Evolutionary conservation across 1,140 invertebrate genomes (phyloP), one percentile per base, ranked within the genome.

Genomic region (Homalodisca vitripennis): DNA sequence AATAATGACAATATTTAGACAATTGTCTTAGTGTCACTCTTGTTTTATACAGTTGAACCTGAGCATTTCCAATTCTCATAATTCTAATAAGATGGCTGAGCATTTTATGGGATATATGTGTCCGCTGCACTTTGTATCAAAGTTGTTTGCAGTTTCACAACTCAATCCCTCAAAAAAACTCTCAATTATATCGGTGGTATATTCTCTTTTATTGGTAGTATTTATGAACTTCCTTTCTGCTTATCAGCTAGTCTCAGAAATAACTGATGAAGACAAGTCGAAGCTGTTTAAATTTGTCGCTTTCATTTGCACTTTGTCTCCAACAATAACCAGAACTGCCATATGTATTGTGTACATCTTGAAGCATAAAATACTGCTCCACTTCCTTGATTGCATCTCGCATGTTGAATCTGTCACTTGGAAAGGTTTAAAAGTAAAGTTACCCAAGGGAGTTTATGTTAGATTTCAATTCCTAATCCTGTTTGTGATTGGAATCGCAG

Each of bases 261-360:
- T 60, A 10, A 29, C 24, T n/a, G 24, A 60, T 29, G 3, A 60
- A 30, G 29, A 60, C 55, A 60, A 60, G 6, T 6, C 24, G 3
- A 60, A 60, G 29, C 22, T 60, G 14, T 60, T 60, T n/a, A 60
- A 60, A 30, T 60, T 60, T 60, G 55, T 60, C 2, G 22, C 55
- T 14, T 60, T 60, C 29, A 13, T 60, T 6, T 30, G 24, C n/a
- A 26, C 29, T n/a, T 13, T 26, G 3, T 60, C 55, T 30, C 55
- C 55, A 27, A 60, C 55, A n/a, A n/a, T 60, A 26, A 12, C 55
- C 6, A 60, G 55, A n/a, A 60, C 26, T 3, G 3, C 13, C 3
- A 60, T 24, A 6, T 60, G 27, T 30, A 12, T 60, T 3, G 29
- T 30, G 13, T 27, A 12, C 55, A 60, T 60, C 2, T 22, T 27